Evolutionary conservation across 2,113 vertebrate species (phyloP), one percentile per base, ranked within the genome.

Genomic region (Notarius lentiginosus): DNA sequence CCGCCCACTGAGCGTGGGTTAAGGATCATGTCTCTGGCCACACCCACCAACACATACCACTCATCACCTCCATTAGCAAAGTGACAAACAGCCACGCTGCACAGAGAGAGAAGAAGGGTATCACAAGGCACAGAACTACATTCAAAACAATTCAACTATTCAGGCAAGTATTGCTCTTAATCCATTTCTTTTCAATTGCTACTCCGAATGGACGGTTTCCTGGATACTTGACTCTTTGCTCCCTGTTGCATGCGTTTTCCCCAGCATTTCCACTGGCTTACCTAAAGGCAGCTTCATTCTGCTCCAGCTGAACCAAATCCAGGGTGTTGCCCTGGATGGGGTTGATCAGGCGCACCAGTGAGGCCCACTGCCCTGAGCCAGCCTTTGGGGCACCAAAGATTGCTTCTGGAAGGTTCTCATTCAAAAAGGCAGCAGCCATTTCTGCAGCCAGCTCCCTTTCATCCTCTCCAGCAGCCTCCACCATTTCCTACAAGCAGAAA

Each of bases 281-380:
- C 98, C 98, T 99, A 94, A 99, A 99, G 1, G 98, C 98, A 9
- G 98, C 98, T 91, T 99, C 98, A 0, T 99, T 99, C 95, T 99
- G 98, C 84, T 99, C 98, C 82, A 99, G 93, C 90, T 99, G 98
- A 80, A 99, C 97, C 82, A 97, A 95, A 91, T 99, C 98, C 88
- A 98, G 91, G 0, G 97, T 99, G 30, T 95, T 94, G 27, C 98
- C 98, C 90, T 99, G 98, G 90, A 99, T 99, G 89, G 98, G 98
- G 91, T 99, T 99, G 93, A 99, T 93, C 85, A 99, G 96, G 27
- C 98, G 95, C 84, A 99, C 97, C 56, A 99, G 96, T 24, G 98
- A 99, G 1, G 98, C 98, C 98, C 98, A 99, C 92, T 99, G 98
- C 0, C 98, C 98, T 0, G 97, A 96, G 24, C 98, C 98, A 1